Base-by-base conservation (phyloP, 2,797 vertebrate genomes). In the Chanos chanos region DNA sequence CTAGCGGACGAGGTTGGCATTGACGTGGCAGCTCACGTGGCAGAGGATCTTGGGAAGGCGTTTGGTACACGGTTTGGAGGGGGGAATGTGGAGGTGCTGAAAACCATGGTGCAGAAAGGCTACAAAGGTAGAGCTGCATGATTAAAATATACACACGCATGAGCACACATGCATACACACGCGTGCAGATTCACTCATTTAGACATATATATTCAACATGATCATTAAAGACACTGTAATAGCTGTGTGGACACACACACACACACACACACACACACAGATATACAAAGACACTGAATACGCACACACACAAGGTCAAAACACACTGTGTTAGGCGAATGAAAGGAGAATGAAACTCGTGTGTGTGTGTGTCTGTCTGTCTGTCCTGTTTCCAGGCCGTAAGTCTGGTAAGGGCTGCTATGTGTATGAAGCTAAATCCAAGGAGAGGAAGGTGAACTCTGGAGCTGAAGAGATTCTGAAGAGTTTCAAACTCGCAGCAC, bases 341-440 rank as follows among this genome's bases (percentile, higher is more conserved):
- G n/a, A n/a, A n/a, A n/a, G n/a, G 37, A n/a, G 13, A 27, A 3
- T 22, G 47, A 7, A 22, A 39, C 37, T n/a, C 45, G 9, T 33
- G 27, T 33, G 34, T 48, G 30, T 13, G 7, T 61, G 25, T 50
- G 12, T 41, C 22, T 41, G 5, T 41, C 10, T 56, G 28, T 49
- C n/a, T 48, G 1, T 47, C 4, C 24, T 8, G 15, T 10, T 25
- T 22, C 15, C 69, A 94, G 93, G 92, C 52, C 89, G 91, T 13
- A 94, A 94, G 70, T 80, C 92, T 2, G 91, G 91, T 51, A 93
- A 92, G 44, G 92, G 93, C 25, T 92, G 89, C 62, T 93, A 89
- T 0, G 0, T 93, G 43, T 94, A 93, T 61, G 85, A 89, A 64
- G 78, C 86, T 49, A 87, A 87, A 1, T 80, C 78, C 31, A 92